phyloP scores from a whole-genome alignment of 2,113 vertebrate species.

The Brachypteracias leptosomus region DNA sequence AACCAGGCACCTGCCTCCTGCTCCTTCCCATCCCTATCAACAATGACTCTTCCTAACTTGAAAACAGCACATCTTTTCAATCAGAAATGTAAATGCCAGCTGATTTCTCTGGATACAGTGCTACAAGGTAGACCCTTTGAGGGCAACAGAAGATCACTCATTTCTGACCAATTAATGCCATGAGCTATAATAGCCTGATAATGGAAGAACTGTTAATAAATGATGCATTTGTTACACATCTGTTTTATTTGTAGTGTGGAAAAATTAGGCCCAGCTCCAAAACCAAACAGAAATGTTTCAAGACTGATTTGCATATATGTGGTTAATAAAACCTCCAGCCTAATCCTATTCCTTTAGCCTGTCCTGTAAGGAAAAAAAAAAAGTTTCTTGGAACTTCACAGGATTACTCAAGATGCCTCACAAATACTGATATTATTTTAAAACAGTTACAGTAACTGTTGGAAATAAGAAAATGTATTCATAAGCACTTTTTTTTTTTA shows the following conservation, averaged over 20 bases:
- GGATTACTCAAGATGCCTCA: not conserved
- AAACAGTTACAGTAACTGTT: not conserved
- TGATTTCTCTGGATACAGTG: not conserved
- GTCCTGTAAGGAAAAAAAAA: not conserved
- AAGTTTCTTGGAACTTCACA: not conserved
- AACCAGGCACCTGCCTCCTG: not conserved
- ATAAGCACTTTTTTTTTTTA: not conserved
- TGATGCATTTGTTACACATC: not conserved
- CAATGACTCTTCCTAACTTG: not conserved
- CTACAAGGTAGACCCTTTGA: not conserved
- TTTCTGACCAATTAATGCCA: not conserved
- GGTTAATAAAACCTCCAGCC: not conserved
- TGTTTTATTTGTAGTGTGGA: not conserved
- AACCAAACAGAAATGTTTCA: not conserved
- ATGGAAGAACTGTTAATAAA: slow-evolving; percentile 4
- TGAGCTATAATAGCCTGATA: not conserved
- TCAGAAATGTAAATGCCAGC: not conserved
- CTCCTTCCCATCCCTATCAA: not conserved
- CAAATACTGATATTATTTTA: not conserved
- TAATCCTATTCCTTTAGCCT: not conserved
- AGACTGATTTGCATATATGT: not conserved
- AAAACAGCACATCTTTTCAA: not conserved
- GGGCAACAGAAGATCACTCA: not conserved
- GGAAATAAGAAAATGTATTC: not conserved
- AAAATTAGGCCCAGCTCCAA: slow-evolving; percentile 1